These are phyloP conservation scores for Nymphicus hollandicus DNA, from an alignment of 2,113 vertebrate genomes.

Conservation along the genomic window DNA sequence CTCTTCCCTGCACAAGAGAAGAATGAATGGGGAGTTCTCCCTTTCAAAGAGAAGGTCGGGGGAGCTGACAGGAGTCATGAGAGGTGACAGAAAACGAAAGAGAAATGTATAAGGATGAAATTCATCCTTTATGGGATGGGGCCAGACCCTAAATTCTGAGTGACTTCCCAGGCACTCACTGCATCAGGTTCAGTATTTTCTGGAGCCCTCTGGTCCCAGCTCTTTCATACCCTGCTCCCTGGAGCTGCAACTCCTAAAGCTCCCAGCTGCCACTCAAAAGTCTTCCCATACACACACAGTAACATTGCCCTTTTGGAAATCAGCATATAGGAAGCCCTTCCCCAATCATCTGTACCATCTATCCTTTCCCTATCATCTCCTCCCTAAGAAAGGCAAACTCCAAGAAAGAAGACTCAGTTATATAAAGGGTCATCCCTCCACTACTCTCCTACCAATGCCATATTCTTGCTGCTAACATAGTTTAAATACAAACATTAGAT, in stretches of 20 bases:
- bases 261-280: rapidly evolving
- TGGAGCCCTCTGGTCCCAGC: background rate
- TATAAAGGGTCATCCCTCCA: background rate
- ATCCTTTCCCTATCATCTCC: background rate
- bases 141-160: background rate
- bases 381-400: background rate
- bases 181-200: background rate
- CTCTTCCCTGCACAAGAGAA: background rate
- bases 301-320: no score
- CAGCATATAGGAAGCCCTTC: background rate
- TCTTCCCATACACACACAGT: background rate
- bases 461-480: background rate
- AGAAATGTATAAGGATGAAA: background rate
- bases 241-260: background rate
- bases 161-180: rapidly evolving
- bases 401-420: background rate
- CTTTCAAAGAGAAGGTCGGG: background rate
- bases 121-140: rapidly evolving
- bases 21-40: background rate
- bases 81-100: background rate
- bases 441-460: background rate
- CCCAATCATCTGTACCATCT: background rate
- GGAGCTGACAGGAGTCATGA: background rate
- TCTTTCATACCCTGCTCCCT: background rate
- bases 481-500: background rate